Conservation (phyloP, 2,797 vertebrate genomes). For the Hyperoplus immaculatus region DNA sequence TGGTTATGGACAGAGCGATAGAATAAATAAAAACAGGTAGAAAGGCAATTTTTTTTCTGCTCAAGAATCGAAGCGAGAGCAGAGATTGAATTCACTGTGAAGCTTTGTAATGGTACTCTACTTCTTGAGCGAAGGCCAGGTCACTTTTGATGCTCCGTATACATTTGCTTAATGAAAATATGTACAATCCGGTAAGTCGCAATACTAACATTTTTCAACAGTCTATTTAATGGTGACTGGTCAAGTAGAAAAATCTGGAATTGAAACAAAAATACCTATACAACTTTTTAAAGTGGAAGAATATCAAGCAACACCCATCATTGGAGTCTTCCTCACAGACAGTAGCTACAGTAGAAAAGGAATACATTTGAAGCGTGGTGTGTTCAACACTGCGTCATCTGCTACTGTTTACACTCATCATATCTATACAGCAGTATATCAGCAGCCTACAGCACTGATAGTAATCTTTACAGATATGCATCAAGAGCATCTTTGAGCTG, state of each 20-base stretch:
- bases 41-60: constrained; percentile 44
- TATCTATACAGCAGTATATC: constrained; percentile 63
- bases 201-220: constrained; percentile 43
- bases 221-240: constrained; percentile 34
- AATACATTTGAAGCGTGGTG: constrained; percentile 71
- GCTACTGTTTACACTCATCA: constrained; percentile 54
- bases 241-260: constrained; percentile 63
- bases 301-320: constrained; percentile 53
- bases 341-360: constrained; percentile 71
- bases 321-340: constrained; percentile 58
- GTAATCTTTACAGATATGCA: constrained; percentile 54
- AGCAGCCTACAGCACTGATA: constrained; percentile 56
- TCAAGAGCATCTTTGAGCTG: constrained; percentile 49
- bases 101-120: constrained; percentile 24
- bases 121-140: constrained; percentile 43
- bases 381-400: constrained; percentile 55
- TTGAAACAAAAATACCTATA: constrained; percentile 55
- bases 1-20: constrained; percentile 70
- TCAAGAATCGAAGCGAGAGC: constrained; percentile 42
- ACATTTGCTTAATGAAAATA: constrained; percentile 38
- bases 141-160: constrained; percentile 40
- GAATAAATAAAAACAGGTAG: constrained; percentile 79
- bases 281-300: constrained; percentile 71
- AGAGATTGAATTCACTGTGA: constrained; percentile 38
- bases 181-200: constrained; percentile 61